A percentile compares a stretch with the other conserved stretches of the same genome.
Evolutionary conservation across 2,888 invertebrate species (phyloP).

Genomic region (Bellardia pandia): DNA sequence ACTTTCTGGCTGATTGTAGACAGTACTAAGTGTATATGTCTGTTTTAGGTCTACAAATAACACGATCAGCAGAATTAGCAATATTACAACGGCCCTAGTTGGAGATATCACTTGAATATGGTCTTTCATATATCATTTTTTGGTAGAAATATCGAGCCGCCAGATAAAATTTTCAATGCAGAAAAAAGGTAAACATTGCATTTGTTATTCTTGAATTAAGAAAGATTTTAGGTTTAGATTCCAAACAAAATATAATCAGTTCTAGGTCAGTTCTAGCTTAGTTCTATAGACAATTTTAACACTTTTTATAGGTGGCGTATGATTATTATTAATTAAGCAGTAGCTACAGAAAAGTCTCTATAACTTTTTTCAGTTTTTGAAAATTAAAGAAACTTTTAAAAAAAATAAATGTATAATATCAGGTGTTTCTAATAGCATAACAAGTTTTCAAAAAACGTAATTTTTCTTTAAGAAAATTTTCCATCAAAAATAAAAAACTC

Average conservation of each 20-base stretch:
- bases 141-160: conserved; percentile 80
- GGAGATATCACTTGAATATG: conserved; percentile 75
- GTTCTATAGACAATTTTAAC: background rate
- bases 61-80: background rate
- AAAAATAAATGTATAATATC: no score
- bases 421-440: no score
- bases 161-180: conserved; percentile 81
- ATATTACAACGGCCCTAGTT: conserved; percentile 52
- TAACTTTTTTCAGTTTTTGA: background rate
- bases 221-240: no score
- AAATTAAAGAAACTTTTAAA: background rate
- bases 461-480: no score
- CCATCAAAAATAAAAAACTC: no score
- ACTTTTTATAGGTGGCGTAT: background rate
- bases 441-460: no score
- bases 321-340: background rate
- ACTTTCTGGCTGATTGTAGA: background rate
- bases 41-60: background rate
- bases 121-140: conserved; percentile 83
- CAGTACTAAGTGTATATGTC: background rate
- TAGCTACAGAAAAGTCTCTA: background rate
- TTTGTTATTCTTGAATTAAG: no score
- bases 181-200: conserved; percentile 79
- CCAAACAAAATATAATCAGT: background rate
- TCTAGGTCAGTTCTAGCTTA: background rate